Evolutionary conservation across 2,888 invertebrate species (phyloP), one percentile per base, ranked within the genome.

Genomic region (Zonitis immaculata): DNA sequence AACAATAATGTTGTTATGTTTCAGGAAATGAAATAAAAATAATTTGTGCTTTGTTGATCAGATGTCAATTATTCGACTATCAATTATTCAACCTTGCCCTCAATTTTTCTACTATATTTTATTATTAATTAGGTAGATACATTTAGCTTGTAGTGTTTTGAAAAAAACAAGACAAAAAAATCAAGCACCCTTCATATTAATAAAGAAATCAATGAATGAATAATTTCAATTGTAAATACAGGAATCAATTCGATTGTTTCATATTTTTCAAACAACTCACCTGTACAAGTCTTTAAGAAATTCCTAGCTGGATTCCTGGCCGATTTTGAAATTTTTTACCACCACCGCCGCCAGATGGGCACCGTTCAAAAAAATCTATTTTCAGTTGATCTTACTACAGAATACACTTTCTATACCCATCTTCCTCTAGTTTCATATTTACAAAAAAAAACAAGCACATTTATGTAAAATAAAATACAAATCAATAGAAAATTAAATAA

Each of bases 281-380:
- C 39, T 39, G 39, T 39, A 20, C 39, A 39, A 20, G 20, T 20
- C 1, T 39, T 3, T 20, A 39, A 39, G 18, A 35, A 39, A 39
- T 20, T 39, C 20, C 39, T 39, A 39, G 3, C 39, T 20, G 5
- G 6, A 39, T 39, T 39, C 39, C 18, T 39, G 39, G 1, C 18
- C 39, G n/a, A 20, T 39, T 20, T 39, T 39, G 8, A 39, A 39
- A 20, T 11, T 39, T 20, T 39, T 39, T 18, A 9, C 39, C 9
- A 39, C 20, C 18, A 39, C 39, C 39, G 18, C 35, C 35, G 39
- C 39, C 39, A 39, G 39, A 39, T 39, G 39, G 39, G 39, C 39
- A 39, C 39, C 18, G 39, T 20, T 20, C 39, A 8, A 9, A 8
- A n/a, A 9, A 11, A 18, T 39, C 39, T 39, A 39, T 39, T 39